Evolutionary conservation across 2,797 vertebrate species (phyloP).

Genomic region (Antrozous pallidus): DNA sequence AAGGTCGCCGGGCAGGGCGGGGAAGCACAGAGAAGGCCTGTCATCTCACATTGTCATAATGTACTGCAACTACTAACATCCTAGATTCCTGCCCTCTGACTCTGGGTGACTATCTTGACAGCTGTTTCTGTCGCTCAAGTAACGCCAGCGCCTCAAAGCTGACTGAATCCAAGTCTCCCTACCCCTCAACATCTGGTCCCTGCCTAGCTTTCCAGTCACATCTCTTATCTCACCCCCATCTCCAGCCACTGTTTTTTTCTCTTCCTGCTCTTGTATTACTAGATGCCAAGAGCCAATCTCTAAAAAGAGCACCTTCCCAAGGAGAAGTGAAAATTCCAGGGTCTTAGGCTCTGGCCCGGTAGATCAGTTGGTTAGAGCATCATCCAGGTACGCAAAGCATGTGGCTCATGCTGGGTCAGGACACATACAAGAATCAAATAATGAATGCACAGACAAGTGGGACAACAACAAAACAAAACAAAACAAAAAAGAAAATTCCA

Average conservation of each 20-base stretch:
- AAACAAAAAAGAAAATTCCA: conserved; percentile 19
- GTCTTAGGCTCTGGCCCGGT: background rate
- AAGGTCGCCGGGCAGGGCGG: conserved; percentile 1
- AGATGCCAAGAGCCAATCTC: background rate
- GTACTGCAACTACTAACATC: background rate
- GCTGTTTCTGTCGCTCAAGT: conserved; percentile 10
- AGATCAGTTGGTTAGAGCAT: background rate
- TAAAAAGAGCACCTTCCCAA: background rate
- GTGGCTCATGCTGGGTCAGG: background rate
- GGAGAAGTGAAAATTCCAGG: background rate
- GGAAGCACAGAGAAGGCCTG: background rate
- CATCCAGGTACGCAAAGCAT: background rate
- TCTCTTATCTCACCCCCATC: background rate
- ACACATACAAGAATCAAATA: background rate
- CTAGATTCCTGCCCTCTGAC: background rate
- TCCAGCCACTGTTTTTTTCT: background rate
- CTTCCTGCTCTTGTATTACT: background rate
- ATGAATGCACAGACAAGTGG: background rate
- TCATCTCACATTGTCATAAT: background rate
- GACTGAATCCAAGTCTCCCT: background rate
- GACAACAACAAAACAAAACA: background rate
- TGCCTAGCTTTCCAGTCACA: background rate
- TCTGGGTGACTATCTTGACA: background rate
- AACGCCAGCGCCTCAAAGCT: background rate
- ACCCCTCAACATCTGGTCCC: background rate